A percentile compares a stretch with the other conserved stretches of the same genome.
phyloP scores from a whole-genome alignment of 92 coral and sea anemone genomes.

The Heliopora coerulea region DNA sequence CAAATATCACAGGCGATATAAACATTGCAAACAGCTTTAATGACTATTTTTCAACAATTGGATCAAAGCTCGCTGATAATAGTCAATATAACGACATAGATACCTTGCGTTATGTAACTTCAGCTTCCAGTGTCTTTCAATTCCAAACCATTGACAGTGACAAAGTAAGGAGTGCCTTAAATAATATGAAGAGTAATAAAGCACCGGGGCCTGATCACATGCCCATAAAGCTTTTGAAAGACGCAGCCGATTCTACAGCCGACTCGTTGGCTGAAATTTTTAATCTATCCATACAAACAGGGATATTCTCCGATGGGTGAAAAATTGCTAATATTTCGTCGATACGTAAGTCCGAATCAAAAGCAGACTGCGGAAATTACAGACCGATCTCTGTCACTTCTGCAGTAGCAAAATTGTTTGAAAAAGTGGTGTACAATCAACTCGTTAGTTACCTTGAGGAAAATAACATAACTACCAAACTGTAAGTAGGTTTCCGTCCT shows the following conservation, averaged over 20 bases:
- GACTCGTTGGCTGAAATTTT: not conserved
- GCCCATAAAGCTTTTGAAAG: not conserved
- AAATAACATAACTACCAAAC: too few relatives aligned
- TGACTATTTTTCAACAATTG: not conserved
- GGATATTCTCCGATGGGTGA: constrained; percentile 4
- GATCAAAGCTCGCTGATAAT: not conserved
- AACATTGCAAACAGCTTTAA: not conserved
- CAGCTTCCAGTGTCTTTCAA: not conserved
- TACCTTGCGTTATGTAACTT: not conserved
- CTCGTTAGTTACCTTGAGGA: not conserved
- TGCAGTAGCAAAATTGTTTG: not conserved
- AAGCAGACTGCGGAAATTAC: not conserved
- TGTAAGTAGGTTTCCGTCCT: too few relatives aligned
- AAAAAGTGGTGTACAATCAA: not conserved
- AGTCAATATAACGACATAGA: not conserved
- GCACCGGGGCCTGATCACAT: not conserved
- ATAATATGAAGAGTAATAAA: not conserved
- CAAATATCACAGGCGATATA: too few relatives aligned
- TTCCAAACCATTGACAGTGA: not conserved
- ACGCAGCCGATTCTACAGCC: not conserved
- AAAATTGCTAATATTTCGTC: not conserved
- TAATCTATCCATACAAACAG: not conserved
- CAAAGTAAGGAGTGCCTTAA: not conserved
- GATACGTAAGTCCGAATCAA: not conserved
- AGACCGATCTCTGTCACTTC: not conserved